Evolutionary conservation across 2,797 vertebrate species (phyloP).

Genomic region (Toxotes lorentzi): DNA sequence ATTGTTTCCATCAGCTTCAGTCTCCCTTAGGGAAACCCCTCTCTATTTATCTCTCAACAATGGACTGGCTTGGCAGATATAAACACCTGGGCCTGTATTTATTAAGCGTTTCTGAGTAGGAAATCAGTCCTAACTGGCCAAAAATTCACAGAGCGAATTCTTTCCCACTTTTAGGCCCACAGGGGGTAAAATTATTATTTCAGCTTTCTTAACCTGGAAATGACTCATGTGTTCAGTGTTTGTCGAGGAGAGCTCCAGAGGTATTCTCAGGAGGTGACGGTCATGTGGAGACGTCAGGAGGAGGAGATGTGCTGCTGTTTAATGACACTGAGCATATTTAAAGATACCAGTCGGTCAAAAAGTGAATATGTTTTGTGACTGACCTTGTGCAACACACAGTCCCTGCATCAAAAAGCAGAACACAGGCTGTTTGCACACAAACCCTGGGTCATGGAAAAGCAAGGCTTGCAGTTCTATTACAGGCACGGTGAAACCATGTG

Average conservation of each 20-base stretch:
- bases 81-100: constrained; percentile 27
- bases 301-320: no score
- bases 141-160: background rate
- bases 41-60: constrained; percentile 54
- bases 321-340: no score
- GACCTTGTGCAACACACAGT: no score
- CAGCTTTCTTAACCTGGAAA: background rate
- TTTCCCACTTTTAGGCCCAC: background rate
- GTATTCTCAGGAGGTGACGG: background rate
- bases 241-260: background rate
- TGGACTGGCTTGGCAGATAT: constrained; percentile 22
- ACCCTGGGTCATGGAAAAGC: background rate
- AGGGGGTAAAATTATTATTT: no score
- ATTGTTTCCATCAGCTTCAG: constrained; percentile 55
- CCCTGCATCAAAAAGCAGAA: no score
- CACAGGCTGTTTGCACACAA: no score
- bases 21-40: constrained; percentile 47
- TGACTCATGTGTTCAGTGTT: background rate
- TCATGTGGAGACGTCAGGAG: background rate
- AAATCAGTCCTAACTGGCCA: background rate
- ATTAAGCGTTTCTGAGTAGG: constrained; percentile 4
- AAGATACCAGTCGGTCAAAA: no score
- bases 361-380: no score
- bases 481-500: background rate
- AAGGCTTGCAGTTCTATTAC: background rate